Evolutionary conservation across 2,797 vertebrate species (phyloP), one percentile per base, ranked within the genome.

Genomic region (Tiaroga cobitis): DNA sequence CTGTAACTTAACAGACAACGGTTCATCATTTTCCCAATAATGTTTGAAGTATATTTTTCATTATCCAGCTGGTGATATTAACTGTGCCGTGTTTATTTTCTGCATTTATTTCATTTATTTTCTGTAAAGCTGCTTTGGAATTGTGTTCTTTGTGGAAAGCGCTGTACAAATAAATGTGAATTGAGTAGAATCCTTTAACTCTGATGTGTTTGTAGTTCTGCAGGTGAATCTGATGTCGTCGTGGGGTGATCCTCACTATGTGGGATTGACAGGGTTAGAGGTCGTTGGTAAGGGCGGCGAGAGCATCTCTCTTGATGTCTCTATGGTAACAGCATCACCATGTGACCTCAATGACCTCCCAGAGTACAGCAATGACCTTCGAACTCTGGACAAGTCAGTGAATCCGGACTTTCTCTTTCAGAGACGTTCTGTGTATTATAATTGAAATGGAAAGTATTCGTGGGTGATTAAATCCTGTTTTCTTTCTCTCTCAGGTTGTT

Each of bases 251-350:
- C 90, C 90, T 34, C 96, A 98, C 88, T 99, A 97, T 91, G 90
- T 99, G 86, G 98, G 98, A 13, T 92, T 99, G 91, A 97, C 98
- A 0, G 97, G 97, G 87, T 90, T 99, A 85, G 98, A 99, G 92
- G 94, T 99, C 87, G 96, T 99, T 68, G 96, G 96, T 59, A 96
- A 92, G 85, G 94, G 96, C 0, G 97, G 98, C 1, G 95, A 97
- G 11, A 92, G 95, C 6, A 88, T 99, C 87, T 95, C 96, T 82
- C 54, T 99, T 90, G 94, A 87, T 80, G 84, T 92, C 68, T 92
- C 95, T 21, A 96, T 97, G 92, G 92, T 99, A 87, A 94, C 94
- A 3, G 97, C 97, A 43, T 97, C 92, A 59, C 97, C 97, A 1
- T 91, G 88, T 21, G 98, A 99, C 91, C 94, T 99, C 78, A 98